Percentiles rank a stretch among this genome's conserved stretches.
Conservation (phyloP, 2,797 vertebrate genomes). For the Amniataba percoides region DNA sequence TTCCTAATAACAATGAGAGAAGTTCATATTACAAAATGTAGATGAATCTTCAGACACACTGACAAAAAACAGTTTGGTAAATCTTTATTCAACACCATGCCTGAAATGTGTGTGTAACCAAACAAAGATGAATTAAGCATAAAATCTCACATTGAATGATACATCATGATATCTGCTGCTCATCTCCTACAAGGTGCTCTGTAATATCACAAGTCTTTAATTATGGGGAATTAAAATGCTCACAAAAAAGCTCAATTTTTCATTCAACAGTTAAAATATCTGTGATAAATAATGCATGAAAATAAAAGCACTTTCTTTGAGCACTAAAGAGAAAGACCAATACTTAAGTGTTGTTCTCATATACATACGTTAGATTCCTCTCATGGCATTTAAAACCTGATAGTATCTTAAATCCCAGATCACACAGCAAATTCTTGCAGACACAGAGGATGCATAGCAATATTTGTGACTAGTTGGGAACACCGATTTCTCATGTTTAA, state of each 20-base stretch:
- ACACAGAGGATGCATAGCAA: neutral
- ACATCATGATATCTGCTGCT: constrained; percentile 9
- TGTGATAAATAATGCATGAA: neutral
- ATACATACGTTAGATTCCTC: constrained; percentile 5
- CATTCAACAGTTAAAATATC: neutral
- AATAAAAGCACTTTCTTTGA: constrained; percentile 9
- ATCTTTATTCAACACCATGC: neutral
- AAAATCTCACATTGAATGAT: constrained; percentile 1
- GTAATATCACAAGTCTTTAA: constrained; percentile 9
- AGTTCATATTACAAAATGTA: neutral
- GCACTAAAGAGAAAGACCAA: constrained; percentile 3
- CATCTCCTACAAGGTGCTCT: neutral
- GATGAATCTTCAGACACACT: neutral
- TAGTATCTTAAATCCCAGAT: neutral
- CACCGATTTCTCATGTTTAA: constrained; percentile 3
- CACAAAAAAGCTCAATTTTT: constrained; percentile 12
- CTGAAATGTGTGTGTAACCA: neutral
- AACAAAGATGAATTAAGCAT: neutral
- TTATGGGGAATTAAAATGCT: constrained; percentile 16
- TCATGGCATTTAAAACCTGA: constrained; percentile 1
- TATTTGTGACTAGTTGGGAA: constrained; percentile 2
- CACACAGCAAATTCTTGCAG: neutral
- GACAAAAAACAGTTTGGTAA: no score
- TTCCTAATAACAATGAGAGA: neutral
- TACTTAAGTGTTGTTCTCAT: neutral